These are phyloP conservation scores for Carlito syrichta DNA, from an alignment of 2,113 vertebrate genomes.

Conservation along the genomic window DNA sequence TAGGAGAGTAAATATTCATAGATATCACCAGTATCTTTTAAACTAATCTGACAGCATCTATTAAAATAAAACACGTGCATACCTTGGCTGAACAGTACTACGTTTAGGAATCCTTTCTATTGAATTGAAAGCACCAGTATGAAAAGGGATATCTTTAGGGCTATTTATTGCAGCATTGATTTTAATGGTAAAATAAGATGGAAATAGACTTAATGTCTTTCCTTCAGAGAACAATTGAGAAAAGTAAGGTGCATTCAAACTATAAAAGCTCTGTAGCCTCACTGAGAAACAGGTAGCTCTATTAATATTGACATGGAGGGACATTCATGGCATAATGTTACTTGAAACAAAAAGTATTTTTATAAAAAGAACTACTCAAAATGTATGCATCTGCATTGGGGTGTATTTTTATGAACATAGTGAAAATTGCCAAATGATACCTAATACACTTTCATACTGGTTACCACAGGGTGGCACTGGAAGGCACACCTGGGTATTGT, in stretches of 20 bases:
- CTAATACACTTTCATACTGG: neutral
- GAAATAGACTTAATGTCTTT: neutral
- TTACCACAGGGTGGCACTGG: neutral
- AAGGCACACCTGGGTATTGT: neutral
- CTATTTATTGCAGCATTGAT: conserved; percentile 14
- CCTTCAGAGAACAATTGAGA: neutral
- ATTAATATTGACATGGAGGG: neutral
- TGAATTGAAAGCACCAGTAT: neutral
- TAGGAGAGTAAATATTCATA: neutral
- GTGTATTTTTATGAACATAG: neutral
- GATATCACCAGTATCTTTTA: neutral
- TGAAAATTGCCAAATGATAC: neutral
- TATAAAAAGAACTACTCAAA: neutral
- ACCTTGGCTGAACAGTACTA: neutral
- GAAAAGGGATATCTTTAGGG: neutral
- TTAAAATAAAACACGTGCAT: neutral
- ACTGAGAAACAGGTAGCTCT: neutral
- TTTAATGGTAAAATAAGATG: conserved; percentile 7
- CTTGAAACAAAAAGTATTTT: neutral
- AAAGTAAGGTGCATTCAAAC: neutral
- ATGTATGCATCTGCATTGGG: neutral
- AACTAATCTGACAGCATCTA: neutral
- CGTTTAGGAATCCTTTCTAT: neutral
- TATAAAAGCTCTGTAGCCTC: neutral
- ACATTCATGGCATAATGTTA: neutral